These are phyloP conservation scores for Irena cyanogastra DNA, from an alignment of 2,113 vertebrate species.

Conservation along the genomic window DNA sequence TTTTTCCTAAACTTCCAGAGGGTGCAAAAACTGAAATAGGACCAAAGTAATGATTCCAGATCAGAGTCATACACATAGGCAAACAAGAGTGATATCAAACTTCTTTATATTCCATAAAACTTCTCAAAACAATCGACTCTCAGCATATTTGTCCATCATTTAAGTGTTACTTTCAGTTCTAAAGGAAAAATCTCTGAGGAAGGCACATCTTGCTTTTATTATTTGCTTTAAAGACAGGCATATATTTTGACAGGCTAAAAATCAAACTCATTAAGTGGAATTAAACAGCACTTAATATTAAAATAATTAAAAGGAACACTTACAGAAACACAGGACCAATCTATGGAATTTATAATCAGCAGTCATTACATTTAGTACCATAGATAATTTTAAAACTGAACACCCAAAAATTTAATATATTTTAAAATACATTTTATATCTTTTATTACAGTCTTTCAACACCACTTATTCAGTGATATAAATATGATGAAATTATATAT, in stretches of 20 bases:
- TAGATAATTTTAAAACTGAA: neutral
- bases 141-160: neutral
- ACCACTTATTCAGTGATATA: constrained; percentile 7
- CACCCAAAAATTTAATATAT: neutral
- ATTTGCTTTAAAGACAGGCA: constrained; percentile 32
- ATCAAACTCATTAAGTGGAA: neutral
- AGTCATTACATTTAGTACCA: neutral
- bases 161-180: neutral
- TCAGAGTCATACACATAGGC: constrained; percentile 48
- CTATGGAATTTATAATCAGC: neutral
- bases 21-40: constrained; percentile 64
- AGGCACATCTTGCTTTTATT: constrained; percentile 48
- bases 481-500: neutral
- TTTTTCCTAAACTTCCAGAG: constrained; percentile 75
- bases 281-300: constrained; percentile 23
- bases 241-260: constrained; percentile 15
- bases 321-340: constrained; percentile 5
- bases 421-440: constrained; percentile 22
- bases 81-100: constrained; percentile 37
- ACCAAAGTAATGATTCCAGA: constrained; percentile 63
- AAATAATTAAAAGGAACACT: neutral
- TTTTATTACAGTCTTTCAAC: constrained; percentile 39
- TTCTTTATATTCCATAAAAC: neutral
- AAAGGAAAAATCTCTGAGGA: constrained; percentile 19
- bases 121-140: neutral